Conservation (phyloP, 2,113 vertebrate genomes). For the Thamnophis sirtalis region DNA sequence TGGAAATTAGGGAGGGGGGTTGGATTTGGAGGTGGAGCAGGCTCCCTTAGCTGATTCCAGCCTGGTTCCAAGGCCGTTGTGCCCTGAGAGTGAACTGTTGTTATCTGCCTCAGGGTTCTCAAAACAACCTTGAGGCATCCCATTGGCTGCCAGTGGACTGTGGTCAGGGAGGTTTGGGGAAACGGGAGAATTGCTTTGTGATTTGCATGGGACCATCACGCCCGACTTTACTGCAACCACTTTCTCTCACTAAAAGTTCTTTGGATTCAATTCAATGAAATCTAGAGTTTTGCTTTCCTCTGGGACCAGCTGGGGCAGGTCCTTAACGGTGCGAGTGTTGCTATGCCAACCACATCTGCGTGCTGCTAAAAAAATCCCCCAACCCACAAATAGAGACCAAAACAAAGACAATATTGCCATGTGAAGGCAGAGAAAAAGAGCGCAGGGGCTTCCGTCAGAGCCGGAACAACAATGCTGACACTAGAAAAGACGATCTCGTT, state of each 20-base stretch:
- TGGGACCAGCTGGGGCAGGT: background rate
- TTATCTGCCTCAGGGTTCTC: no score
- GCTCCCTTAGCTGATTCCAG: no score
- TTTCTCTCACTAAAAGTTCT: background rate
- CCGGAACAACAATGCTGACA: rapidly evolving
- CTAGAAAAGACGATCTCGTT: background rate
- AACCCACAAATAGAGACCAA: conserved; percentile 45
- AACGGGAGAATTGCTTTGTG: no score
- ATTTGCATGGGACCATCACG: no score
- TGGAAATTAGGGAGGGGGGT: no score
- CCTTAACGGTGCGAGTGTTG: conserved; percentile 48
- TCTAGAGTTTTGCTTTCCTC: background rate
- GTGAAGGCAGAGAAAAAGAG: background rate
- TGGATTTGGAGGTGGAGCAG: no score
- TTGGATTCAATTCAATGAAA: background rate
- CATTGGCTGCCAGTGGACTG: no score
- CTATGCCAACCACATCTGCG: conserved; percentile 67
- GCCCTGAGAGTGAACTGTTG: no score
- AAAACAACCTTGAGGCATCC: no score
- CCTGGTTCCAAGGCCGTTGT: no score
- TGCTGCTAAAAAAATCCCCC: conserved; percentile 41
- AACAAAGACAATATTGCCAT: background rate
- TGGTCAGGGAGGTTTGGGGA: no score
- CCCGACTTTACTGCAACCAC: no score
- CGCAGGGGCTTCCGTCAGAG: conserved; percentile 37